Conservation (phyloP, 2,797 vertebrate genomes). For the Xenentodon cancila region DNA sequence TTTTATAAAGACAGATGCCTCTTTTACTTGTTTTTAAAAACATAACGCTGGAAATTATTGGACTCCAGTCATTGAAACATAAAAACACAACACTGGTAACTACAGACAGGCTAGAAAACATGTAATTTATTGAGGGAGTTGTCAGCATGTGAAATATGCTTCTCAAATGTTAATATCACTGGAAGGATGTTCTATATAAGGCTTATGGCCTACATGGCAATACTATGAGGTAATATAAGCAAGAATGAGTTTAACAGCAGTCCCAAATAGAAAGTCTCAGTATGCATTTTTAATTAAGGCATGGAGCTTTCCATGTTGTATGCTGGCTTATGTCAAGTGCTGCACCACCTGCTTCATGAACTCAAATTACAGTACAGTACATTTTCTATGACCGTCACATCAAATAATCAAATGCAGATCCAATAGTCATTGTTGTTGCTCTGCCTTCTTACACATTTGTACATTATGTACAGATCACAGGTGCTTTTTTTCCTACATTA, state of each 20-base stretch:
- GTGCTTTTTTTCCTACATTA: too few relatives aligned
- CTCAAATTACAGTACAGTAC: too few relatives aligned
- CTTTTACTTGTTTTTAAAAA: slow-evolving; percentile 21
- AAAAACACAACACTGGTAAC: slow-evolving; percentile 48
- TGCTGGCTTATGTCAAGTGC: too few relatives aligned
- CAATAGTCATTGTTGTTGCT: too few relatives aligned
- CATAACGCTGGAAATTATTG: slow-evolving; percentile 45
- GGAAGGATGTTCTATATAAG: slow-evolving; percentile 38
- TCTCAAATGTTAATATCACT: slow-evolving; percentile 54
- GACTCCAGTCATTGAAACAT: slow-evolving; percentile 24
- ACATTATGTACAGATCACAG: too few relatives aligned
- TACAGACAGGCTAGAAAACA: slow-evolving; percentile 49
- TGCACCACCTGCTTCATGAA: too few relatives aligned
- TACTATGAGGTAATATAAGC: slow-evolving; percentile 47
- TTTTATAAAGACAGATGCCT: slow-evolving; percentile 14
- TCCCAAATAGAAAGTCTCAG: not conserved
- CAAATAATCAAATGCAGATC: too few relatives aligned
- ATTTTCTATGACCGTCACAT: too few relatives aligned
- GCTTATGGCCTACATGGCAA: slow-evolving; percentile 36
- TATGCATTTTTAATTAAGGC: not conserved
- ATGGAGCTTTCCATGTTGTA: not conserved
- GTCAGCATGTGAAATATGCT: slow-evolving; percentile 37
- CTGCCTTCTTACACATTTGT: too few relatives aligned
- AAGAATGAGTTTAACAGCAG: not conserved
- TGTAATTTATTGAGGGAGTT: slow-evolving; percentile 50